These are phyloP conservation scores for Synergus umbraculus DNA, from an alignment of 2,888 invertebrate genomes.

Conservation along the genomic window DNA sequence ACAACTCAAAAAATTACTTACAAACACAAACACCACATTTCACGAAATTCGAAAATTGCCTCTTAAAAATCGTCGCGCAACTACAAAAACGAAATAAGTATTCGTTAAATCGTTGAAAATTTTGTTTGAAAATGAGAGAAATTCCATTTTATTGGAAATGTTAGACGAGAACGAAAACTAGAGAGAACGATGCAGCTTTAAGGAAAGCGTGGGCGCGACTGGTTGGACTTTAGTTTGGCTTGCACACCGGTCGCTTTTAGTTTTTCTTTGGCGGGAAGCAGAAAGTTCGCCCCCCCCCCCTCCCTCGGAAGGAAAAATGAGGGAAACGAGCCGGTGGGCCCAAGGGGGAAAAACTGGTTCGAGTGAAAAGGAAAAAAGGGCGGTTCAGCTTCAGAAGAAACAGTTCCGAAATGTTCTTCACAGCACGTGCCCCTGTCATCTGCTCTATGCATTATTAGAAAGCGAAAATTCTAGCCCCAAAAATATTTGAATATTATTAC, in stretches of 20 bases:
- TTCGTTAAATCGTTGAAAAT: not conserved
- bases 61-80: not conserved
- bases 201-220: conserved; percentile 32
- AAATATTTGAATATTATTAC: conserved; percentile 12
- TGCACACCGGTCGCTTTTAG: conserved; percentile 1
- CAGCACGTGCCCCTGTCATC: conserved; percentile 39
- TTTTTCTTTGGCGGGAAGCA: conserved; percentile 40
- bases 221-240: conserved; percentile 21
- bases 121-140: not conserved
- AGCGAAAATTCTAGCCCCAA: not conserved
- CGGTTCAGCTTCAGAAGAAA: conserved; percentile 8
- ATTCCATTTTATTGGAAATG: not conserved
- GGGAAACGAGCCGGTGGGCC: not conserved
- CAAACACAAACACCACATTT: not conserved
- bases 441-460: conserved; percentile 14
- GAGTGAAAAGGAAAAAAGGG: conserved; percentile 36
- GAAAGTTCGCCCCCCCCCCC: conserved; percentile 35
- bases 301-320: conserved; percentile 29
- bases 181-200: not conserved
- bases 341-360: not conserved
- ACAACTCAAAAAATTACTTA: not conserved
- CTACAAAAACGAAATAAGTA: not conserved
- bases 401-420: conserved; percentile 4
- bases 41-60: not conserved
- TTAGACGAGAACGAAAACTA: not conserved